Conservation (phyloP, 2,113 vertebrate species). For the Macaca nemestrina region DNA sequence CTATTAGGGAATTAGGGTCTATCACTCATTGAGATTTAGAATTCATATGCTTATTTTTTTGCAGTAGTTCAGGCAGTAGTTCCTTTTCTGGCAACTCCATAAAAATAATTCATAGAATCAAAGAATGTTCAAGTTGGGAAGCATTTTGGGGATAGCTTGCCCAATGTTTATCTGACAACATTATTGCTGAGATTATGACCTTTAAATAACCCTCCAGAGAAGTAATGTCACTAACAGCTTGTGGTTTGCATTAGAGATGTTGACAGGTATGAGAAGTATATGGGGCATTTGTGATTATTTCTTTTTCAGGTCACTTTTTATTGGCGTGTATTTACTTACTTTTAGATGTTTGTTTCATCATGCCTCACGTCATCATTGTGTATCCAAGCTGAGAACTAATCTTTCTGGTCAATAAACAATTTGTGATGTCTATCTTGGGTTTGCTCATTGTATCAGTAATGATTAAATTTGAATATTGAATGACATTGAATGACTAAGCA, state of each 20-base stretch:
- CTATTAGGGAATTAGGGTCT: neutral
- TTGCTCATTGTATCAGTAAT: neutral
- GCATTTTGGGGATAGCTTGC: neutral
- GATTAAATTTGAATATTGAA: neutral
- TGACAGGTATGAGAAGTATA: neutral
- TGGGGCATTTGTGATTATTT: neutral
- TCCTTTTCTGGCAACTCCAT: neutral
- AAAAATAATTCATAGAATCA: constrained; percentile 1
- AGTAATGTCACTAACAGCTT: neutral
- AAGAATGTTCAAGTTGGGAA: neutral
- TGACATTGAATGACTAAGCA: neutral
- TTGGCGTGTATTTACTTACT: neutral
- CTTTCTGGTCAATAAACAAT: neutral
- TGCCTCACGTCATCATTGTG: neutral
- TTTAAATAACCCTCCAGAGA: neutral
- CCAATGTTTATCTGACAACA: neutral
- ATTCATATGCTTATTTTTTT: neutral
- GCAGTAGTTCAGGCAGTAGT: neutral
- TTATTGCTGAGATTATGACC: neutral
- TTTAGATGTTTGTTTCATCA: neutral
- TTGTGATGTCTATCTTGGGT: neutral
- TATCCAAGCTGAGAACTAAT: neutral
- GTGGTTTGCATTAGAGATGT: neutral
- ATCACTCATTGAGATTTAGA: neutral
- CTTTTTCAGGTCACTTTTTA: neutral